Evolutionary conservation across 2,797 vertebrate genomes (phyloP), one percentile per base, ranked within the genome.

Genomic region (Xyrichtys novacula): DNA sequence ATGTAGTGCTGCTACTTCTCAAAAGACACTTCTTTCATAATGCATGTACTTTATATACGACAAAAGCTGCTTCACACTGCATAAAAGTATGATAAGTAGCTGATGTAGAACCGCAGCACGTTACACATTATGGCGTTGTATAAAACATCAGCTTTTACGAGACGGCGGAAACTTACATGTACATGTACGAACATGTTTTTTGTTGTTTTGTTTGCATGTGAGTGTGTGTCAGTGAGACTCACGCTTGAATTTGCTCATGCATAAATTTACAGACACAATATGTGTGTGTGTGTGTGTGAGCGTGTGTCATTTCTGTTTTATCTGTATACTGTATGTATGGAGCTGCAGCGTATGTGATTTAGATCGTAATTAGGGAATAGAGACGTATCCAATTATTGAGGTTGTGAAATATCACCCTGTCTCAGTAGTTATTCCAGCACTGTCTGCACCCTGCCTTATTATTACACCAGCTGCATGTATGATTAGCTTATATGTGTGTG

Each of bases 331-430:
- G n/a, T n/a, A n/a, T n/a, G 47, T 67, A 64, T 65, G 46, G 60
- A 1, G 10, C 75, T 59, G 57, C 74, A 43, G 73, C 25, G 5
- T 76, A 55, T 84, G 87, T 92, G 88, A 93, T 92, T 93, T 91
- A 92, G 84, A 78, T 89, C 88, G 85, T 89, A 93, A 92, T 93
- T 92, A 93, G 81, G 81, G 86, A 82, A 85, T 80, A 84, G 82
- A 91, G 86, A 90, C 89, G 15, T 88, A 88, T 91, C 89, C 87
- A 92, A 87, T 93, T 91, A 92, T 87, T 84, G 83, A 70, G 79
- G 85, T 87, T 85, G 74, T 88, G 83, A 91, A 91, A 89, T 88
- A 91, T 91, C 76, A 76, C 71, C 76, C 70, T 76, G 81, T 84
- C 84, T 82, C 67, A 66, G 74, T 84, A 79, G 79, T 88, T 89